A percentile compares a stretch with the other conserved stretches of the same genome.
Evolutionary conservation across 1,140 invertebrate genomes (phyloP).

Genomic region (Adoxophyes honmai): DNA sequence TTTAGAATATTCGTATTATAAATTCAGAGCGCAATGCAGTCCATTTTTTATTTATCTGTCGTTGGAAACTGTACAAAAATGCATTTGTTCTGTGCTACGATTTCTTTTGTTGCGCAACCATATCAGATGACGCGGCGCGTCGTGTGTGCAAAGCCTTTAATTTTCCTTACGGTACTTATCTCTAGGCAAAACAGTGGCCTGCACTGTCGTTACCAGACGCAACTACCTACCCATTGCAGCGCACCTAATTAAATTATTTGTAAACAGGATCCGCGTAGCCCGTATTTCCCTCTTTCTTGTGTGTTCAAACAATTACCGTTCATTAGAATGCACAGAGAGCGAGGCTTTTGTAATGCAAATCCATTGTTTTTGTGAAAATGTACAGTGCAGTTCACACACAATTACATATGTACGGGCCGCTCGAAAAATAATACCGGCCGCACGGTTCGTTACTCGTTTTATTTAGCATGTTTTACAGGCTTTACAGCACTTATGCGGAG

Average conservation of each 20-base stretch:
- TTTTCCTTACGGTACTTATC: not conserved
- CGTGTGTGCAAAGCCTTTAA: constrained; percentile 2
- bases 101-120: too few species aligned
- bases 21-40: too few species aligned
- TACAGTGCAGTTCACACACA: constrained; percentile 4
- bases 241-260: constrained; percentile 15
- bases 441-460: not conserved
- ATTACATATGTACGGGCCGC: constrained; percentile 9
- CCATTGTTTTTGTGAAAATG: constrained; percentile 36
- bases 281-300: constrained; percentile 42
- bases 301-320: constrained; percentile 59
- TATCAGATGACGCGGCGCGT: not conserved
- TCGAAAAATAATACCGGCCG: not conserved
- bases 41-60: too few species aligned
- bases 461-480: constrained; percentile 2
- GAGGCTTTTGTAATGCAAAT: constrained; percentile 46
- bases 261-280: not conserved
- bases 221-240: not conserved
- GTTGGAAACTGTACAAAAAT: too few species aligned
- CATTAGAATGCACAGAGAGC: constrained; percentile 45
- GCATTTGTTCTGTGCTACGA: too few species aligned
- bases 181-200: not conserved
- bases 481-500: not conserved
- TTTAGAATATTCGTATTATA: too few species aligned
- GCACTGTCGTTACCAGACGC: not conserved